phyloP scores from a whole-genome alignment of 23 tunicate species.

The Styela clava region DNA sequence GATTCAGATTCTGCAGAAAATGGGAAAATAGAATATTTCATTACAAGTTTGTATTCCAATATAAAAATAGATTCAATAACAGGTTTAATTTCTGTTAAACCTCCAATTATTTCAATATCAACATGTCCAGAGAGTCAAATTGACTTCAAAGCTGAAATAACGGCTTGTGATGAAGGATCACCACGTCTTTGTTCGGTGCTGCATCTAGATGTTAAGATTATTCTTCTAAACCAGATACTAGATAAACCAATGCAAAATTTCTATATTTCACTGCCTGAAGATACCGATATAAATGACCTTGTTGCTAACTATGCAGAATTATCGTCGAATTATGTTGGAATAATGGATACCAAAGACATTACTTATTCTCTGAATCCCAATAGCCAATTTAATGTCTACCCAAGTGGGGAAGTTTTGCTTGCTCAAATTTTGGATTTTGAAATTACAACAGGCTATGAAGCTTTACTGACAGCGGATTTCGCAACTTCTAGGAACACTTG shows the following conservation, averaged over 20 bases:
- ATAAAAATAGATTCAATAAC: not conserved
- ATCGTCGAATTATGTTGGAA: not conserved
- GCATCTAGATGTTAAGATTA: not conserved
- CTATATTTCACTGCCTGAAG: not conserved
- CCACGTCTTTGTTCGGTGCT: not conserved
- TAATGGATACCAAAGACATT: not conserved
- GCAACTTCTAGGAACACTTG: not conserved
- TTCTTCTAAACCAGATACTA: not conserved
- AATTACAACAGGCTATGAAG: constrained; percentile 6
- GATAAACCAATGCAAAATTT: not conserved
- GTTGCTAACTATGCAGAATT: not conserved
- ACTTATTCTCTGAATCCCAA: not conserved
- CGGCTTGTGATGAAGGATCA: not conserved
- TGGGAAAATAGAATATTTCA: not conserved
- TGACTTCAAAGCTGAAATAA: constrained; percentile 3
- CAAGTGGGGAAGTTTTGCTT: constrained; percentile 2
- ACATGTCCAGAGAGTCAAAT: constrained; percentile 2
- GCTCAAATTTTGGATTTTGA: not conserved
- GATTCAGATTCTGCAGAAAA: not conserved
- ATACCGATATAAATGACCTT: not conserved
- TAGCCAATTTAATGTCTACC: constrained; percentile 1
- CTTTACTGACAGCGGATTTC: not conserved
- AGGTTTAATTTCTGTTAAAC: not conserved
- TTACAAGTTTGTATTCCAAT: not conserved
- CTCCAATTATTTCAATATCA: not conserved